phyloP scores from a whole-genome alignment of 2,113 vertebrate species.

The Dicaeum eximium region DNA sequence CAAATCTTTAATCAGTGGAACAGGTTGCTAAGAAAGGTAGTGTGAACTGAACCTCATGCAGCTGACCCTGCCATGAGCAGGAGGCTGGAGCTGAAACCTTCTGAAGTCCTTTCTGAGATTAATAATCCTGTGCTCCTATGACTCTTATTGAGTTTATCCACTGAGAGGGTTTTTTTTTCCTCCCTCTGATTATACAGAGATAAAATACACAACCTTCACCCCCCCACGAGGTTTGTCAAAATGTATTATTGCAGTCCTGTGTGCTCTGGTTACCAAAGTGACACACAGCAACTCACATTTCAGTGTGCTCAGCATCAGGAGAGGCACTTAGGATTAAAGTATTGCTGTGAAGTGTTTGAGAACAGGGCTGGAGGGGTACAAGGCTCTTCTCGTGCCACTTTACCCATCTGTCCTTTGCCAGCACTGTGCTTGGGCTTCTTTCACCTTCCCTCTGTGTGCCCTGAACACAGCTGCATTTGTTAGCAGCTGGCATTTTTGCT shows the following conservation, averaged over 20 bases:
- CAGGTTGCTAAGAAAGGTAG: background rate
- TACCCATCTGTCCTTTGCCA: background rate
- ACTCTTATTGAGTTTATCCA: background rate
- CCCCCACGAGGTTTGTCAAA: background rate
- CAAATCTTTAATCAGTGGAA: background rate
- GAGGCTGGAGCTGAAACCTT: background rate
- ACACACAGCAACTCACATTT: background rate
- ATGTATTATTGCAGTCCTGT: background rate
- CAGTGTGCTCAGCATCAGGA: background rate
- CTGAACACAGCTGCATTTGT: background rate
- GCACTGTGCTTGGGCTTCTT: background rate
- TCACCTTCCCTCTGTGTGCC: background rate
- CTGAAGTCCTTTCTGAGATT: background rate
- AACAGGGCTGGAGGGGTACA: background rate
- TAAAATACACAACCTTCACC: background rate
- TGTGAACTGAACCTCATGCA: background rate
- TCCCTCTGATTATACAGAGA: background rate
- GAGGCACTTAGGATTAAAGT: background rate
- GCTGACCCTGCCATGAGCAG: background rate
- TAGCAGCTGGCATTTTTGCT: background rate
- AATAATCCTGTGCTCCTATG: background rate
- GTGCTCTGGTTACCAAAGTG: background rate
- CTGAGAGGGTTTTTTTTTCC: background rate
- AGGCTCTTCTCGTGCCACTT: accelerated
- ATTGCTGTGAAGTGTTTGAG: background rate